Evolutionary conservation across 2,888 invertebrate species (phyloP), one percentile per base, ranked within the genome.

Genomic region (Nemotelus pantherinus): DNA sequence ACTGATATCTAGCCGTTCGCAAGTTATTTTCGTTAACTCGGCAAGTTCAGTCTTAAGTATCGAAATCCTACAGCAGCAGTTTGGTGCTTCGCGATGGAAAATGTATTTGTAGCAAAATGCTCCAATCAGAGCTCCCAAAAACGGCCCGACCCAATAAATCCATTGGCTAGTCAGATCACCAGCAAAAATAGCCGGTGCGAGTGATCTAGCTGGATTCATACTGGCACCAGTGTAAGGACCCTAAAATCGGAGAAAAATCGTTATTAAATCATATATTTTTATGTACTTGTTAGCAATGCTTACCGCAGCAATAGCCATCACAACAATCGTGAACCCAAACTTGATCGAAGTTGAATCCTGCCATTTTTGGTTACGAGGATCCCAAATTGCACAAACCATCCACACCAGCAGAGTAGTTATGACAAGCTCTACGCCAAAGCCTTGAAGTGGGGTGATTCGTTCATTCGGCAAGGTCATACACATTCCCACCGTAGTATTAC

Each of bases 371-470:
- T 93, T 93, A 76, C 92, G 88, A n/a, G 91, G 91, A 84, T 95
- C 94, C 93, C 93, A 93, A n/a, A 93, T 88, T 0, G 91, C 91
- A 83, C 93, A 93, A 78, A 90, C 90, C 41, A 94, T 88, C 65
- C 94, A 87, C 64, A 91, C 89, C 43, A 95, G 86, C 0, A 92
- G 88, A 2, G 88, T 87, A 0, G 94, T 92, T 45, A 92, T 88
- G 0, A 92, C 83, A 10, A 90, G 88, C 85, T 94, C 94, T 77
- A 92, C 88, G 5, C 88, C 87, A 4, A 93, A 82, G 2, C 90
- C 91, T 85, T 93, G 90, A 7, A 86, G 80, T 2, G 72, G 72
- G 0, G 87, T 86, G 3, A 92, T 84, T 2, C 87, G 86, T 0
- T 84, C 80, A 81, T 76, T 67, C 0, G 92, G 89, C 41, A 88